Conservation (phyloP, 2,888 invertebrate genomes). For the Cistogaster globosa region DNA sequence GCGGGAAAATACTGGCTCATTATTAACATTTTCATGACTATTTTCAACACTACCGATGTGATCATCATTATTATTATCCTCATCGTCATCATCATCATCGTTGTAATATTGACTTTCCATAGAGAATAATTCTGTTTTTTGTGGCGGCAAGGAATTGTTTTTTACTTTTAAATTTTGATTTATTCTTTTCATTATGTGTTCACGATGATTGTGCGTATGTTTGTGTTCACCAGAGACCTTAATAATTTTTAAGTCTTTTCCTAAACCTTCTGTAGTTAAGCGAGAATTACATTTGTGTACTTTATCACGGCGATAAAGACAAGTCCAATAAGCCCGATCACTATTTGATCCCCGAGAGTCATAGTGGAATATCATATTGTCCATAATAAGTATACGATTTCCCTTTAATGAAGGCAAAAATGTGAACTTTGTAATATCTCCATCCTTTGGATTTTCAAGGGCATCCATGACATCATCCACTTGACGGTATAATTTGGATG, state of each 20-base stretch:
- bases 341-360: conserved; percentile 77
- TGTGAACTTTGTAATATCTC: conserved; percentile 75
- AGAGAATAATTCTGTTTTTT: conserved; percentile 35
- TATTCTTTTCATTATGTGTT: conserved; percentile 58
- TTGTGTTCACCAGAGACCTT: conserved; percentile 77
- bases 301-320: conserved; percentile 77
- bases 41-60: conserved; percentile 1
- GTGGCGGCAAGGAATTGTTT: not conserved
- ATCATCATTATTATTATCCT: too few species aligned
- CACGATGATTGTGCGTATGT: conserved; percentile 73
- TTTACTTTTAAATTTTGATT: conserved; percentile 61
- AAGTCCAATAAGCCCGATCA: conserved; percentile 78
- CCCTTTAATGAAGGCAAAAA: conserved; percentile 80
- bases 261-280: conserved; percentile 75
- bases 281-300: conserved; percentile 77
- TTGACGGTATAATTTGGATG: conserved; percentile 56
- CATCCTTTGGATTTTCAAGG: conserved; percentile 60
- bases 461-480: conserved; percentile 68
- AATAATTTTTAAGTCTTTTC: conserved; percentile 74
- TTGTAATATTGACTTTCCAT: conserved; percentile 39
- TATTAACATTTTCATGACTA: conserved; percentile 6
- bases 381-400: conserved; percentile 77
- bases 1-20: conserved; percentile 2
- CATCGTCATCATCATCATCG: conserved; percentile 18
- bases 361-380: conserved; percentile 77